These are phyloP conservation scores for Dolichopus griseipennis DNA, from an alignment of 2,888 invertebrate species.

Conservation along the genomic window DNA sequence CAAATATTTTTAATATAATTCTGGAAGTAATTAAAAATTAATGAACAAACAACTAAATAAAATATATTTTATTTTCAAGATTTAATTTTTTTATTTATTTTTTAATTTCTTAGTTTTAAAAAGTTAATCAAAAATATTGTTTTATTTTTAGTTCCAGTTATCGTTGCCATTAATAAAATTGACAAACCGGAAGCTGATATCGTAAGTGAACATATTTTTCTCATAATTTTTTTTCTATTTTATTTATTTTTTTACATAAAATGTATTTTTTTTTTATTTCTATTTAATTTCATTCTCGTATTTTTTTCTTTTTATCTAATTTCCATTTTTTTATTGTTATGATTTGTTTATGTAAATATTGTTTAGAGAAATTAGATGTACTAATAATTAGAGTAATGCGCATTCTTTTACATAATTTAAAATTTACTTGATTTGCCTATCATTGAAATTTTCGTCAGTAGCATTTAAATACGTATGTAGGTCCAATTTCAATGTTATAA, in stretches of 20 bases:
- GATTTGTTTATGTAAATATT: background rate
- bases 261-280: background rate
- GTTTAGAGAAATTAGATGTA: background rate
- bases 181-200: conserved; percentile 86
- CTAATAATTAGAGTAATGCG: background rate
- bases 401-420: no score
- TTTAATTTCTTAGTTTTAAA: no score
- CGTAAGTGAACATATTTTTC: conserved; percentile 49
- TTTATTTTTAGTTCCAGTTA: conserved; percentile 69
- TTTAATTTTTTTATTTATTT: no score
- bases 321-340: background rate
- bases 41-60: no score
- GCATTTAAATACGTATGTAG: no score
- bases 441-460: no score
- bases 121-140: background rate
- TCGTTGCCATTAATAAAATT: conserved; percentile 97
- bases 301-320: background rate
- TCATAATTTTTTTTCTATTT: conserved; percentile 11
- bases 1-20: no score
- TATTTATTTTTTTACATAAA: background rate
- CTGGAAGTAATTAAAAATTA: no score
- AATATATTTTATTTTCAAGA: no score
- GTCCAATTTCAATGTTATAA: no score
- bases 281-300: background rate
- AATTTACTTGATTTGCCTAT: background rate